Evolutionary conservation across 2,888 invertebrate species (phyloP).

Genomic region (Marasmarcha lunaedactyla): DNA sequence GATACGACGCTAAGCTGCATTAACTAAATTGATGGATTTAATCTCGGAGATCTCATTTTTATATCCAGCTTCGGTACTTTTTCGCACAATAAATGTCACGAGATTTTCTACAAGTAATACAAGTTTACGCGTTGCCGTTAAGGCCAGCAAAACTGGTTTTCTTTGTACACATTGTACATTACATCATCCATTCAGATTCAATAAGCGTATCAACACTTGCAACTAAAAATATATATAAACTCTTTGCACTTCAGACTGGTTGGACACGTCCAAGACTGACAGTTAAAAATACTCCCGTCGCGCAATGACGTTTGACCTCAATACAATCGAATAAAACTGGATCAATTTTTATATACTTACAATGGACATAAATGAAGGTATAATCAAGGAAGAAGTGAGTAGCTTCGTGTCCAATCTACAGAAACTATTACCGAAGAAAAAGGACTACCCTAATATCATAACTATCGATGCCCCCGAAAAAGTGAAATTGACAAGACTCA

Average conservation of each 20-base stretch:
- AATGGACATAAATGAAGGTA: conserved; percentile 56
- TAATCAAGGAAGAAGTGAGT: conserved; percentile 46
- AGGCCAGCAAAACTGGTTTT: too few relatives aligned
- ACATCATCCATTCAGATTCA: not conserved
- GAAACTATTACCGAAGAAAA: conserved; percentile 48
- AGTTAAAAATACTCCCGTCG: conserved; percentile 48
- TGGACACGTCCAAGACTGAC: conserved; percentile 28
- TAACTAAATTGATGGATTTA: conserved; percentile 1
- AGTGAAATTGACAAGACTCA: conserved; percentile 31
- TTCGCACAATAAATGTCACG: too few relatives aligned
- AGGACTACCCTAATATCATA: conserved; percentile 31
- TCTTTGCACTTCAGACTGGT: conserved; percentile 47
- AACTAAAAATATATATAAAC: conserved; percentile 34
- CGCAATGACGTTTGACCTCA: conserved; percentile 49
- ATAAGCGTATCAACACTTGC: not conserved
- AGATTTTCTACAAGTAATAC: too few relatives aligned
- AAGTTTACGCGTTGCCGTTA: too few relatives aligned
- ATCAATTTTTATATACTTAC: conserved; percentile 23
- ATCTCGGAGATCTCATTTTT: conserved; percentile 1
- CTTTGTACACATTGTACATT: not conserved
- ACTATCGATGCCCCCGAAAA: conserved; percentile 23
- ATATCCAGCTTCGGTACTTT: not conserved
- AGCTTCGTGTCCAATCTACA: conserved; percentile 44
- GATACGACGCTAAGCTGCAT: conserved; percentile 1
- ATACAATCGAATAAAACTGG: conserved; percentile 19